Percentiles rank a stretch among this genome's conserved stretches.
These are phyloP conservation scores for Camponotus pennsylvanicus DNA, from an alignment of 1,140 invertebrate species.

Conservation along the genomic window DNA sequence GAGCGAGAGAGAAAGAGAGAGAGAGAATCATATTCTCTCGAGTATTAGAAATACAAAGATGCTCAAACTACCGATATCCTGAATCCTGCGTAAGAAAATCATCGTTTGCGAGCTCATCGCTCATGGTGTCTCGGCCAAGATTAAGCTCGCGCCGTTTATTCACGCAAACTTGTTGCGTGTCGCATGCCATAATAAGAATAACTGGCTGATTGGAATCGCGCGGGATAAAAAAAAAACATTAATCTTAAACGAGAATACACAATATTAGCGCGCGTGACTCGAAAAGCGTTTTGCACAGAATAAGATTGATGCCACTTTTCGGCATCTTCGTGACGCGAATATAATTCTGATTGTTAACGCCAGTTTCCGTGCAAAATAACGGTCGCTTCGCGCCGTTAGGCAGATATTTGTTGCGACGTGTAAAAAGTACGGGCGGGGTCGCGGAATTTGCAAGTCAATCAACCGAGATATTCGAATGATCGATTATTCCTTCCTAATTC, in stretches of 20 bases:
- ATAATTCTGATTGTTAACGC: slow-evolving; percentile 23
- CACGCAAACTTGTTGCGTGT: slow-evolving; percentile 75
- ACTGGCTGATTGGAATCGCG: background rate
- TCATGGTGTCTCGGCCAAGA: slow-evolving; percentile 21
- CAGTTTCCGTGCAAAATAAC: background rate
- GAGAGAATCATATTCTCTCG: background rate
- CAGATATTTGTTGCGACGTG: too few species aligned
- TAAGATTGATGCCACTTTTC: slow-evolving; percentile 51
- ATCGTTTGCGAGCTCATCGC: slow-evolving; percentile 26
- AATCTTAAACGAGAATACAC: slow-evolving; percentile 37
- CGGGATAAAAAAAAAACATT: slow-evolving; percentile 4
- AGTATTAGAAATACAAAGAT: slow-evolving; percentile 7
- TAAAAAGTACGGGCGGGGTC: background rate
- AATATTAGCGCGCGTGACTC: background rate
- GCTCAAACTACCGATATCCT: slow-evolving; percentile 9
- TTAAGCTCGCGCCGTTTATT: slow-evolving; percentile 30
- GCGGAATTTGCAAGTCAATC: slow-evolving; percentile 1
- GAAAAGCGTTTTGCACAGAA: background rate
- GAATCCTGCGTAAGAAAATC: slow-evolving; percentile 43
- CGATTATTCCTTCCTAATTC: background rate
- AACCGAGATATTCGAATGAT: background rate
- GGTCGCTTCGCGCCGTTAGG: too few species aligned
- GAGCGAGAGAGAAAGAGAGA: background rate
- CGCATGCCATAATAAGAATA: slow-evolving; percentile 55
- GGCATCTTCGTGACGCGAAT: background rate